A percentile compares a stretch with the other conserved stretches of the same genome.
These are phyloP conservation scores for Hylomyscus alleni DNA, from an alignment of 2,797 vertebrate species.

Conservation along the genomic window DNA sequence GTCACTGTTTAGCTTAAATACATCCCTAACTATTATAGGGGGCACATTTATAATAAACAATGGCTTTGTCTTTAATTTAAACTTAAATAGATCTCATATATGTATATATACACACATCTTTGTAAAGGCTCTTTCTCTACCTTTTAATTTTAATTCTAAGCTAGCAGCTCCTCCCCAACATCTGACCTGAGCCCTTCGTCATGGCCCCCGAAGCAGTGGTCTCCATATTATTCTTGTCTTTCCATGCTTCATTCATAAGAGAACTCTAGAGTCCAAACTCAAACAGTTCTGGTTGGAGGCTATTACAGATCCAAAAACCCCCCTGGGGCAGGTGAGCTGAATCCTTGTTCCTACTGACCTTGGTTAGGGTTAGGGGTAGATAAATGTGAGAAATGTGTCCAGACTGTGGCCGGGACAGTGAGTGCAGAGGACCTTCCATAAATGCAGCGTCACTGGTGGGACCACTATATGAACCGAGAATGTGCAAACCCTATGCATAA, in stretches of 20 bases:
- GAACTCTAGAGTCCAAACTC: not conserved
- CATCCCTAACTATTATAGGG: not conserved
- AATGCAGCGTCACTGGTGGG: not conserved
- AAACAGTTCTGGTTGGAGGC: not conserved
- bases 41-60: not conserved
- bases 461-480: no score
- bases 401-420: not conserved
- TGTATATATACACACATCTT: not conserved
- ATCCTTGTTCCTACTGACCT: not conserved
- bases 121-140: not conserved
- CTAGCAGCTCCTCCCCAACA: not conserved
- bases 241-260: not conserved
- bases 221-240: not conserved
- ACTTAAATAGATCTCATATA: not conserved
- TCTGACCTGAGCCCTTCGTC: not conserved
- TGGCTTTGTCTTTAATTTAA: slow-evolving; percentile 1
- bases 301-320: not conserved
- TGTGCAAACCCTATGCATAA: not conserved
- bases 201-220: not conserved
- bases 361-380: not conserved
- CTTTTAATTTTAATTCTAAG: not conserved
- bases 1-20: not conserved
- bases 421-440: fast-evolving
- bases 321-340: not conserved
- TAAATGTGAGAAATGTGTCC: not conserved